phyloP scores from a whole-genome alignment of 1,140 invertebrate genomes.

The Zaprionus taronus region DNA sequence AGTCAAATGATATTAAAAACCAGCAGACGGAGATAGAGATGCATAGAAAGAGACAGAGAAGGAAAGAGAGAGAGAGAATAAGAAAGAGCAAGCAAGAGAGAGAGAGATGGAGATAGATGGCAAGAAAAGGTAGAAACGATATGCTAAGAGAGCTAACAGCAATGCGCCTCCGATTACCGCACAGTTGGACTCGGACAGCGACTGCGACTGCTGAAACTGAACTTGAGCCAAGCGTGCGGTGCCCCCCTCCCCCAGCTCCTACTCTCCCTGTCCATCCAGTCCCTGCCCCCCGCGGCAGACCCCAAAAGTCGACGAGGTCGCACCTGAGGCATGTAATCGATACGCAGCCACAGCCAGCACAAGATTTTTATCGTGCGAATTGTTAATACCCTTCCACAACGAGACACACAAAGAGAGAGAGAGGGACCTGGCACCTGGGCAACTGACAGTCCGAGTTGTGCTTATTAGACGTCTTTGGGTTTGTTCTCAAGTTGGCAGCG shows the following conservation, averaged over 20 bases:
- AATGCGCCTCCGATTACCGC: constrained; percentile 61
- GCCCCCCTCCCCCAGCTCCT: not conserved
- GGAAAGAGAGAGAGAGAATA: constrained; percentile 19
- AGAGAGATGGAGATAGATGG: constrained; percentile 9
- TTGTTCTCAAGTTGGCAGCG: constrained; percentile 75
- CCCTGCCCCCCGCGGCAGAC: not conserved
- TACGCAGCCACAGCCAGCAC: constrained; percentile 57
- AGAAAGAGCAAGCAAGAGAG: constrained; percentile 24
- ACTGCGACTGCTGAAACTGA: constrained; percentile 54
- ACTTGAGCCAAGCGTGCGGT: constrained; percentile 71
- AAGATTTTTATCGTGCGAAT: constrained; percentile 80
- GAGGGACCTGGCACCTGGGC: constrained; percentile 16
- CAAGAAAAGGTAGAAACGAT: constrained; percentile 41
- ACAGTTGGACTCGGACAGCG: constrained; percentile 52
- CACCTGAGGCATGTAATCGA: constrained; percentile 80
- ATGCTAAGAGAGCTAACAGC: constrained; percentile 46
- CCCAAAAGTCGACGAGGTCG: constrained; percentile 63
- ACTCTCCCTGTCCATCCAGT: not conserved
- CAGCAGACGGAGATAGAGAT: constrained; percentile 46
- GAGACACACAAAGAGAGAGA: constrained; percentile 26
- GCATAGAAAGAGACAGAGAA: constrained; percentile 20
- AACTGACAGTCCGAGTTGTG: constrained; percentile 1
- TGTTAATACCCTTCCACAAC: constrained; percentile 73
- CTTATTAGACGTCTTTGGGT: constrained; percentile 59
- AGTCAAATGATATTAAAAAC: constrained; percentile 80